A percentile compares a stretch with the other conserved stretches of the same genome.
phyloP scores from a whole-genome alignment of 2,113 vertebrate genomes.

The Microcebus griseorufus region DNA sequence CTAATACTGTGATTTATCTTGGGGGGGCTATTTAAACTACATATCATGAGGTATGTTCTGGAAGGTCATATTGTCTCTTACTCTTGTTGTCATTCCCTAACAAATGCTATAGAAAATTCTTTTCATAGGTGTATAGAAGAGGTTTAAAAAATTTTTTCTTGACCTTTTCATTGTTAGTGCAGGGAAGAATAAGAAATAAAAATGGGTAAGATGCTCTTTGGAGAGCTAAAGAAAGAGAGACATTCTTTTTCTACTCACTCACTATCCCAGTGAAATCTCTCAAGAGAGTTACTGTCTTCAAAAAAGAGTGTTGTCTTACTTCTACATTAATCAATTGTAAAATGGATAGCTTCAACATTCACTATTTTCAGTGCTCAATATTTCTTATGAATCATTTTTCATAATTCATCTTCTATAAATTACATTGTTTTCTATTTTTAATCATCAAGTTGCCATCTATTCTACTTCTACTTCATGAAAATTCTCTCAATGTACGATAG shows the following conservation, averaged over 20 bases:
- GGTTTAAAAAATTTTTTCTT: background rate
- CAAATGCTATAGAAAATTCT: constrained; percentile 55
- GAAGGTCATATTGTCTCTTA: background rate
- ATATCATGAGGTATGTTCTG: background rate
- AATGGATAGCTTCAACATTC: background rate
- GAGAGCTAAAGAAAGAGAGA: background rate
- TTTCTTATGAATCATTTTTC: background rate
- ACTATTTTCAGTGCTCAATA: background rate
- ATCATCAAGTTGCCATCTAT: background rate
- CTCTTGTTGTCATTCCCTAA: background rate
- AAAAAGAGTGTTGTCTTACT: background rate
- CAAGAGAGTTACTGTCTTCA: background rate
- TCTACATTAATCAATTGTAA: background rate
- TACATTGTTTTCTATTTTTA: background rate
- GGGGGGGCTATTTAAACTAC: background rate
- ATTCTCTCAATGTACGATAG: background rate
- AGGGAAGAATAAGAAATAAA: constrained; percentile 40
- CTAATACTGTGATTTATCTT: background rate
- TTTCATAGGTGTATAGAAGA: background rate
- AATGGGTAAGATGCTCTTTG: background rate
- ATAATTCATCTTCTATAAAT: background rate
- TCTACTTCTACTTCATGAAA: background rate
- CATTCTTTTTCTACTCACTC: background rate
- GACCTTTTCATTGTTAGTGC: constrained; percentile 50
- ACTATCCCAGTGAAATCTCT: background rate